A percentile compares a stretch with the other conserved stretches of the same genome.
phyloP scores from a whole-genome alignment of 2,888 invertebrate species.

The Cybosia mesomella region DNA sequence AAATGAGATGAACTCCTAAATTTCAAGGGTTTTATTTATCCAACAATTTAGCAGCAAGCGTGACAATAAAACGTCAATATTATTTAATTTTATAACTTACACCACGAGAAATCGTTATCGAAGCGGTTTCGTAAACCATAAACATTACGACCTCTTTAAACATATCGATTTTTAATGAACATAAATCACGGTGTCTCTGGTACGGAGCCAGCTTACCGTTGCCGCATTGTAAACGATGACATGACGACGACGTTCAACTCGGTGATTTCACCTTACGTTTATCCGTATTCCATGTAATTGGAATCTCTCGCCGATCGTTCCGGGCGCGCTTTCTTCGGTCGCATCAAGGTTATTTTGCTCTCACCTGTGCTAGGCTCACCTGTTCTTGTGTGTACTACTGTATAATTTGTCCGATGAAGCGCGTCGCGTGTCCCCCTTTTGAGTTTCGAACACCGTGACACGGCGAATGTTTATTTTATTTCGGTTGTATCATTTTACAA shows the following conservation, averaged over 20 bases:
- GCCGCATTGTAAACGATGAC: conserved; percentile 28
- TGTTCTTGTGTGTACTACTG: conserved; percentile 44
- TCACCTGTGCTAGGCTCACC: conserved; percentile 64
- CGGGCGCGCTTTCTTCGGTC: conserved; percentile 78
- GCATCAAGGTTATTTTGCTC: conserved; percentile 77
- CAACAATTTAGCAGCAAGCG: conserved; percentile 14
- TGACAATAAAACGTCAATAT: conserved; percentile 34
- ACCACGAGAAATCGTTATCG: conserved; percentile 29
- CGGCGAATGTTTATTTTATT: conserved; percentile 9
- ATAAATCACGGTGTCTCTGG: conserved; percentile 41
- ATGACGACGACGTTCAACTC: conserved; percentile 46
- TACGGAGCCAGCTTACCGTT: not conserved
- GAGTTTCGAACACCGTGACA: conserved; percentile 59
- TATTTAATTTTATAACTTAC: conserved; percentile 39
- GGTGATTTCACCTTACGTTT: conserved; percentile 66
- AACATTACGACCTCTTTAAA: conserved; percentile 21
- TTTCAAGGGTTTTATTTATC: conserved; percentile 39
- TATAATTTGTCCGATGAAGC: conserved; percentile 55
- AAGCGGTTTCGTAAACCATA: conserved; percentile 26
- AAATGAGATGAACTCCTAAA: conserved; percentile 24
- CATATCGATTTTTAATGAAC: conserved; percentile 34
- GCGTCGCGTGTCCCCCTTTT: conserved; percentile 59
- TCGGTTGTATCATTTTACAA: conserved; percentile 24
- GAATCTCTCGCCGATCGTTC: conserved; percentile 67
- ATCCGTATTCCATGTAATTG: conserved; percentile 72